Base-by-base conservation (phyloP, 2,113 vertebrate species). In the Zingel zingel region DNA sequence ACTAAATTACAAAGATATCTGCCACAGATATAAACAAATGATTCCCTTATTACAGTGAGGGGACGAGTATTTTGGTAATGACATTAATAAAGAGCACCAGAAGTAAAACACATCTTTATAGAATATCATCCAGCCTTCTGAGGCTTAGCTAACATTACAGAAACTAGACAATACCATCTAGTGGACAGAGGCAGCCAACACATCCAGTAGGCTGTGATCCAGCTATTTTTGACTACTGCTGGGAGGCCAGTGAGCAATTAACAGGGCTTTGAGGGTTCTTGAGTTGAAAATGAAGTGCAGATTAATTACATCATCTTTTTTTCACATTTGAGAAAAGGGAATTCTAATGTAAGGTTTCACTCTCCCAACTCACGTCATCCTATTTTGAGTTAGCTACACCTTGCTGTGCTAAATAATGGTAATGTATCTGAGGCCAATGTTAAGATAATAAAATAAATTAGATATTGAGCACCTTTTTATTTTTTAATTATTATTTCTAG, bases 161-260 rank as follows among this genome's bases (percentile, higher is more conserved):
- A 6, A 68, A 48, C 13, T 43, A 39, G 5, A 47, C 68, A 56
- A 70, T 84, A 6, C 91, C 88, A 87, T 91, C 94, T 94, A 86
- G 86, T 91, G 94, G 89, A 71, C 33, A 3, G 7, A 18, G 5
- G 11, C 89, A 91, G 53, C 65, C 48, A 64, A 1, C 23, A 1
- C 14, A 23, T 14, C 2, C 23, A 36, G 3, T 2, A 10, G 11
- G 8, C 25, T 50, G 23, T 18, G 27, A 14, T 21, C 5, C 48
- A 56, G 51, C 4, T 53, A 63, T 65, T 45, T 57, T 64, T 33
- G 8, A 48, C 15, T 30, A 10, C 4, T 25, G 59, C 59, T 65
- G 9, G 54, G 23, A 61, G 45, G 39, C 61, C 18, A 19, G 16
- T 6, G 1, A 59, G 36, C 16, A 71, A 87, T 82, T 77, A 79